Base-by-base conservation (phyloP, 2,888 invertebrate genomes). In the Sinohyriopsis cumingii region DNA sequence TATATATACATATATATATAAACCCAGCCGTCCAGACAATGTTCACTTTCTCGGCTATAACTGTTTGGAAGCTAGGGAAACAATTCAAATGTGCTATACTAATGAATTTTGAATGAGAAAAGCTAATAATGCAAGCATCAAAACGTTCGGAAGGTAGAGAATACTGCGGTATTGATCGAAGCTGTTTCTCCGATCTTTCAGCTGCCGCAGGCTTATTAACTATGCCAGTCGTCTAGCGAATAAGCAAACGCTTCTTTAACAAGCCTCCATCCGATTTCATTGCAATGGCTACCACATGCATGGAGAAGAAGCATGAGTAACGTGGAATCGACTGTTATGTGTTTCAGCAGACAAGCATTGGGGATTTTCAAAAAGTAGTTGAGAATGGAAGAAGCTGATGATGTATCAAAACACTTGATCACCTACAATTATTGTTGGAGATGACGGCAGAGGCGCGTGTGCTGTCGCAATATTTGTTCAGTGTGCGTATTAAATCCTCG, bases 101-200 rank as follows among this genome's bases (percentile, higher is more conserved):
- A 76, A 76, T 80, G 79, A 79, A 80, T 82, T 80, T 78, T 79
- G 78, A 74, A 80, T 79, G 79, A 79, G 82, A 76, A 69, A 76
- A 76, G 68, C 78, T 82, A 78, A 82, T 82, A 79, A 82, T 82
- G 79, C 79, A 78, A 79, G 76, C 67, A 75, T 72, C 71, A 25
- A 66, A 66, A 69, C 54, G 71, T 61, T 45, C 53, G 61, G 59
- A 66, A 74, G 63, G 61, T 68, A 59, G 62, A 64, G 62, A 66
- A 68, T 64, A 59, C 68, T 63, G 25, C 33, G 62, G 22, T 69
- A 66, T 72, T 65, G 61, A 69, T 71, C 66, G 57, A 54, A 67
- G 28, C 45, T 61, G 55, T 56, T 62, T 54, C 57, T 73, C 73
- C 65, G 76, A 76, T 76, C 73, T 76, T 72, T 45, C 45, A 45